Evolutionary conservation across 2,797 vertebrate species (phyloP), one percentile per base, ranked within the genome.

Genomic region (Oreortyx pictus): DNA sequence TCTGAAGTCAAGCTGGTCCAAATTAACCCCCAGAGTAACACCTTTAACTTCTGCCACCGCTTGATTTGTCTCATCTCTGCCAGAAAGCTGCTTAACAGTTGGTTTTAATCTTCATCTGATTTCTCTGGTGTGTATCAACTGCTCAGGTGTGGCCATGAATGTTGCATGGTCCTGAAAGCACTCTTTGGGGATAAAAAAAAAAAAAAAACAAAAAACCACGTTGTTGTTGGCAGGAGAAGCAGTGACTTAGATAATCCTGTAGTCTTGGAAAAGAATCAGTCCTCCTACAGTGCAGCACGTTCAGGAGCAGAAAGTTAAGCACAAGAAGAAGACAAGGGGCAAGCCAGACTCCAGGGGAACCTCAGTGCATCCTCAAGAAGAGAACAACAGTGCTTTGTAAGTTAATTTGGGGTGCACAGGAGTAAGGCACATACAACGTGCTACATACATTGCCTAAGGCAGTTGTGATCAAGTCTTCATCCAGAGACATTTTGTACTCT

Each of bases 131-230:
- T 65, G 12, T 29, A 41, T 6, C 13, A 83, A 31, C 35, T 41
- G 22, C 59, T 61, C 77, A 49, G 9, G 46, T 23, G 13, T 43
- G 52, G 61, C 37, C n/a, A 22, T 11, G 8, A 89, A 73, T 16
- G 35, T 37, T 37, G 33, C 17, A 22, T 15, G 23, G 37, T 66
- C 70, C 66, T 81, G 47, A 78, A 86, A 78, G 37, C 16, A 52
- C 8, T 54, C 4, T 17, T 50, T 35, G 17, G 18, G 44, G n/a
- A 47, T 70, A 50, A 83, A 95, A 82, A 47, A 62, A 47, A 83
- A 95, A 92, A 47, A 66, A 50, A 83, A 95, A 82, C 44, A 62
- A 47, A 83, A 95, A 92, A 27, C 7, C 39, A 41, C 2, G 35
- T 39, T 29, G 60, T 91, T 66, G 13, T 52, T 61, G 16, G 41